Evolutionary conservation across 2,888 invertebrate species (phyloP).

Genomic region (Andrena bicolor): DNA sequence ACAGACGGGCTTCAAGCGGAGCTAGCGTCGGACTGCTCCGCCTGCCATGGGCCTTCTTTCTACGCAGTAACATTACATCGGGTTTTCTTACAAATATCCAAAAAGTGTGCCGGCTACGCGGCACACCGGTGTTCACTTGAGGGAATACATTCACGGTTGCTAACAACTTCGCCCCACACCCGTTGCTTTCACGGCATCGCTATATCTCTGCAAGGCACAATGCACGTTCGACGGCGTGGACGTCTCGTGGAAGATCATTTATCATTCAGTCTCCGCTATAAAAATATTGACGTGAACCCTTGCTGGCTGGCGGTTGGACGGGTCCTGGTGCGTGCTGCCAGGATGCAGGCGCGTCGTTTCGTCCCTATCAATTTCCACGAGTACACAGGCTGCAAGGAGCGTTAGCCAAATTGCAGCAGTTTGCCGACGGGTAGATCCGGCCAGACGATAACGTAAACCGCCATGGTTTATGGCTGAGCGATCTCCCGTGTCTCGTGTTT

Average conservation of each 20-base stretch:
- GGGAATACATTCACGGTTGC: no score
- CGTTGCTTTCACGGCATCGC: no score
- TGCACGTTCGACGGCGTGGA: conserved; percentile 11
- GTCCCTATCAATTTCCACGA: conserved; percentile 67
- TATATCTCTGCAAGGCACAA: not conserved
- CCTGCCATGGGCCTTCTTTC: no score
- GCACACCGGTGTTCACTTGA: no score
- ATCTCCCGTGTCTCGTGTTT: conserved; percentile 69
- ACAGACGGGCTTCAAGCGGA: no score
- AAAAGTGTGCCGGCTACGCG: no score
- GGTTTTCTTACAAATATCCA: no score
- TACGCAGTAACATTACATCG: no score
- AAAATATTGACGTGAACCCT: conserved; percentile 45
- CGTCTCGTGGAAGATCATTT: conserved; percentile 21
- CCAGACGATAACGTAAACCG: conserved; percentile 81
- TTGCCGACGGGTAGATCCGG: conserved; percentile 80
- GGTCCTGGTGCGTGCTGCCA: not conserved
- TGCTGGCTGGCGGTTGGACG: not conserved
- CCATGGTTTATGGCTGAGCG: conserved; percentile 81
- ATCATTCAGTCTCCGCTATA: conserved; percentile 16
- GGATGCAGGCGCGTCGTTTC: conserved; percentile 28
- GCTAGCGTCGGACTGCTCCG: no score
- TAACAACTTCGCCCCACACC: not conserved
- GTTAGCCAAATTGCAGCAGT: conserved; percentile 80
- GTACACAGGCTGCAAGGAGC: conserved; percentile 61